Evolutionary conservation across 2,797 vertebrate species (phyloP).

Genomic region (Picus viridis): DNA sequence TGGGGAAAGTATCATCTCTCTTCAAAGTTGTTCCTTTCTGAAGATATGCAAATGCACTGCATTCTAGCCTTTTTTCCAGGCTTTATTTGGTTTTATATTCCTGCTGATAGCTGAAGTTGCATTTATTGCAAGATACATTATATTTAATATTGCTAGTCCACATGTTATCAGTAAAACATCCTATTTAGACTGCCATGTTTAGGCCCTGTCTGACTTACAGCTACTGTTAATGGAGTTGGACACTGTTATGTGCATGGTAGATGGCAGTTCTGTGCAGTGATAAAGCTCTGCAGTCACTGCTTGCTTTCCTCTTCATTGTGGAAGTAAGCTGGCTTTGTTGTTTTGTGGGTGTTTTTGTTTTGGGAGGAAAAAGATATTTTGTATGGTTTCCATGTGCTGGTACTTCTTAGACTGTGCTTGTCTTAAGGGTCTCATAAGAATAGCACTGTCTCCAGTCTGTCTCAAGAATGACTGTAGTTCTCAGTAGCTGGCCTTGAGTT

Average conservation of each 20-base stretch:
- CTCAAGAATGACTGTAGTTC: not conserved
- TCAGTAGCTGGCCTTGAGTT: not conserved
- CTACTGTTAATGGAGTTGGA: not conserved
- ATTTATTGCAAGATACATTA: not conserved
- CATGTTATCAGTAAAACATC: not conserved
- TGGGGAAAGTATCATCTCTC: not conserved
- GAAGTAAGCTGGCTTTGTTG: not conserved
- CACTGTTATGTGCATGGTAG: fast-evolving
- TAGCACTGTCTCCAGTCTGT: not conserved
- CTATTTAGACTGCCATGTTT: not conserved
- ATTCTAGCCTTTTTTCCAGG: not conserved
- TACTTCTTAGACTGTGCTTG: not conserved
- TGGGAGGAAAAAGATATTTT: not conserved
- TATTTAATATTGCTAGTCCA: not conserved
- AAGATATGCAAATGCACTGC: not conserved
- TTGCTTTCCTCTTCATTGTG: not conserved
- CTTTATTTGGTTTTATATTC: not conserved
- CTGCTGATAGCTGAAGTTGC: not conserved
- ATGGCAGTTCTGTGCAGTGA: not conserved
- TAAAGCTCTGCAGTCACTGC: not conserved
- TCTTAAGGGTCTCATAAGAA: not conserved
- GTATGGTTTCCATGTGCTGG: not conserved
- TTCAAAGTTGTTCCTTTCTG: not conserved
- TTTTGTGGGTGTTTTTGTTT: not conserved
- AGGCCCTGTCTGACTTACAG: not conserved